Percentiles rank a stretch among this genome's conserved stretches.
phyloP scores from a whole-genome alignment of 2,113 vertebrate species.

The Embiotoca jacksoni region DNA sequence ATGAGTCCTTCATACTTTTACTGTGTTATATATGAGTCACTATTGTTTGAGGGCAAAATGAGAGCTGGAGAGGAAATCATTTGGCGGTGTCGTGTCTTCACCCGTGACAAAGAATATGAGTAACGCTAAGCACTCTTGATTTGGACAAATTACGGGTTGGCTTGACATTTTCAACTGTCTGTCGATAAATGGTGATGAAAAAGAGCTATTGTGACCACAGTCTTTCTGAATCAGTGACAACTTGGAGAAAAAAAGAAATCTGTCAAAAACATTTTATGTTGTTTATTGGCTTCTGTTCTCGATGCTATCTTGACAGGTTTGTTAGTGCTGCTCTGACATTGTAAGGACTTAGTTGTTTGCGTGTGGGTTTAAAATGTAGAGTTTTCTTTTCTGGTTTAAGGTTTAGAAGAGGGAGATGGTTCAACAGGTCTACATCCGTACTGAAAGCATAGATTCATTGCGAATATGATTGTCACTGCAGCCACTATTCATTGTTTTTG shows the following conservation, averaged over 20 bases:
- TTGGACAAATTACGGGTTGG: not conserved
- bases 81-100: not conserved
- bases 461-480: slow-evolving; percentile 50
- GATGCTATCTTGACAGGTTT: slow-evolving; percentile 26
- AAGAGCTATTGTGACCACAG: not conserved
- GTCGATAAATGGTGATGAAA: not conserved
- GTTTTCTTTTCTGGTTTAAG: slow-evolving; percentile 26
- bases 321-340: slow-evolving; percentile 49
- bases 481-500: slow-evolving; percentile 27
- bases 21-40: slow-evolving; percentile 42
- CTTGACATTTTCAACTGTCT: slow-evolving; percentile 1
- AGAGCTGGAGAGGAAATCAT: slow-evolving; percentile 28
- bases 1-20: slow-evolving; percentile 28
- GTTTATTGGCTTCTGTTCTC: slow-evolving; percentile 34
- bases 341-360: slow-evolving; percentile 53
- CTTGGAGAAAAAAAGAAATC: slow-evolving; percentile 11
- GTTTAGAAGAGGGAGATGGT: slow-evolving; percentile 31
- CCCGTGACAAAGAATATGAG: slow-evolving; percentile 4
- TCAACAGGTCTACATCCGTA: slow-evolving; percentile 46
- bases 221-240: slow-evolving; percentile 21
- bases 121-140: not conserved
- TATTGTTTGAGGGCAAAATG: slow-evolving; percentile 39
- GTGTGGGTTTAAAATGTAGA: slow-evolving; percentile 33
- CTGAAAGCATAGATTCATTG: slow-evolving; percentile 37
- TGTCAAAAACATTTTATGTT: slow-evolving; percentile 21